Evolutionary conservation across 2,113 vertebrate species (phyloP).

Genomic region (Pelecanoides urinatrix): DNA sequence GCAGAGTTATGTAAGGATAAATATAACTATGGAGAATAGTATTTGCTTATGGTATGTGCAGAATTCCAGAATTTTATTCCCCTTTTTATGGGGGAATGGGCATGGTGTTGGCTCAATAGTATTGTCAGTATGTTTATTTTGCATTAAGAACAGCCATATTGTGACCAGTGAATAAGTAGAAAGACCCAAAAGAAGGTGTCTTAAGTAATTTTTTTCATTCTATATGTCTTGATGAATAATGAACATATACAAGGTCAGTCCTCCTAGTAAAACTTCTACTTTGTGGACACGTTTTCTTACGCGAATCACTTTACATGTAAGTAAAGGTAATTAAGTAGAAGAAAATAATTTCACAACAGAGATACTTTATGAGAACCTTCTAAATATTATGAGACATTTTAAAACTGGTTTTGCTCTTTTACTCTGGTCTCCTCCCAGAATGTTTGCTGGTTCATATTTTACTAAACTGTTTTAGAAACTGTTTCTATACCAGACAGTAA

Average conservation of each 20-base stretch:
- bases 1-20: conserved; percentile 33
- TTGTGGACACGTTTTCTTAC: background rate
- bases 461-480: background rate
- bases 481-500: background rate
- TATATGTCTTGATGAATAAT: background rate
- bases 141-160: background rate
- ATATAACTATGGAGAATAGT: background rate
- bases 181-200: background rate
- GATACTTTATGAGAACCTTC: background rate
- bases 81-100: background rate
- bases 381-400: background rate
- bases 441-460: background rate
- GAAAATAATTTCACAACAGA: background rate
- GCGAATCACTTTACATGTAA: background rate
- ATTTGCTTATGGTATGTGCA: background rate
- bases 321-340: background rate
- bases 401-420: background rate
- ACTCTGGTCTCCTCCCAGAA: background rate
- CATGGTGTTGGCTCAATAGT: background rate
- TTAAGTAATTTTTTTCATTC: background rate
- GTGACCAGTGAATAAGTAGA: background rate
- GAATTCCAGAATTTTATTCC: background rate
- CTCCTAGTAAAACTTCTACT: background rate
- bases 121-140: background rate
- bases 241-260: background rate